phyloP scores from a whole-genome alignment of 2,888 invertebrate species.

The Macrophya annulata region DNA sequence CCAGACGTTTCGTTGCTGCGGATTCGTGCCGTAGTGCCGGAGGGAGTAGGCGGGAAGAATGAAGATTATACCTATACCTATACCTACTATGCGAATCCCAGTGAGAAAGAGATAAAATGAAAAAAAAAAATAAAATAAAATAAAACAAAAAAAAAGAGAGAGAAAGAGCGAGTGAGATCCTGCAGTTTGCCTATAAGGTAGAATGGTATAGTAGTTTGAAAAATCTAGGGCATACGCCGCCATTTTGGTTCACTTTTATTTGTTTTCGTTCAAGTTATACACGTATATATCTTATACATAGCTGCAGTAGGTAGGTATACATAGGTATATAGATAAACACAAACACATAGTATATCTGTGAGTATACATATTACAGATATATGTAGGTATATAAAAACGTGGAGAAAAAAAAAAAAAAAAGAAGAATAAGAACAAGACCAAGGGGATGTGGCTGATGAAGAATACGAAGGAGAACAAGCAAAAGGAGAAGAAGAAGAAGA shows the following conservation, averaged over 20 bases:
- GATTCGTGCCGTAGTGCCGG: not conserved
- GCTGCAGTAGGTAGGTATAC: not conserved
- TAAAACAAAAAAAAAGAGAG: not conserved
- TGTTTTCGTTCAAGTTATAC: constrained; percentile 16
- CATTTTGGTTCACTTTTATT: constrained; percentile 40
- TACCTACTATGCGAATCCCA: not conserved
- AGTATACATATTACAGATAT: not conserved
- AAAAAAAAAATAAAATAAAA: not conserved
- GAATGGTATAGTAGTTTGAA: constrained; percentile 5
- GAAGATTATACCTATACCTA: not conserved
- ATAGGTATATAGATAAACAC: not conserved
- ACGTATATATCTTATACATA: constrained; percentile 14
- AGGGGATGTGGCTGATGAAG: not conserved
- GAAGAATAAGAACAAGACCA: not conserved
- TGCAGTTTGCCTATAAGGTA: constrained; percentile 7
- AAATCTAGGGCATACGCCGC: constrained; percentile 40
- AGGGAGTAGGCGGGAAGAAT: constrained; percentile 8
- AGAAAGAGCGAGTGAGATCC: not conserved
- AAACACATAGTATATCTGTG: not conserved
- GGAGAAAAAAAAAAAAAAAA: too few relatives aligned
- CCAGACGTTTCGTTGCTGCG: constrained; percentile 38
- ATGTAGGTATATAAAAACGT: not conserved
- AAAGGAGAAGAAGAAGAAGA: not conserved
- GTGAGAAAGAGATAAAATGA: not conserved
- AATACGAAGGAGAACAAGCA: not conserved